These are phyloP conservation scores for Octodonta nipae DNA, from an alignment of 2,888 invertebrate genomes.

Conservation along the genomic window DNA sequence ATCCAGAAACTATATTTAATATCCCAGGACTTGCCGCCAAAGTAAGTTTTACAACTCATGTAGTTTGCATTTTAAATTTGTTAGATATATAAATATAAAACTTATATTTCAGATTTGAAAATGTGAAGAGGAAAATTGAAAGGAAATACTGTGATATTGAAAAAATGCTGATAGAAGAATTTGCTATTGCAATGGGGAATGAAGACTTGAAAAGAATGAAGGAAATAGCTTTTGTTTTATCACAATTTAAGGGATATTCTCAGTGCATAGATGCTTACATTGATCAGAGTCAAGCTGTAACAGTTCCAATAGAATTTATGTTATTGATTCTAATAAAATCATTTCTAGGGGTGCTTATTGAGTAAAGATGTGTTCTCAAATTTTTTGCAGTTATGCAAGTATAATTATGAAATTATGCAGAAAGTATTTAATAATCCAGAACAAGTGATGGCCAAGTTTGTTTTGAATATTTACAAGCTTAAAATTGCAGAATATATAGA, in stretches of 20 bases:
- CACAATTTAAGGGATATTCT: constrained; percentile 92
- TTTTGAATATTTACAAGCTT: constrained; percentile 85
- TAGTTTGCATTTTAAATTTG: not conserved
- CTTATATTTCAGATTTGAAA: constrained; percentile 47
- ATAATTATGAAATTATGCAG: constrained; percentile 69
- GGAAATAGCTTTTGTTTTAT: constrained; percentile 78
- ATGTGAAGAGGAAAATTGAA: constrained; percentile 72
- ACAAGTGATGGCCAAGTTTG: constrained; percentile 95
- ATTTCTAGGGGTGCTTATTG: constrained; percentile 61
- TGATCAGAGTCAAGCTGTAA: constrained; percentile 85
- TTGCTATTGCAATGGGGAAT: constrained; percentile 74
- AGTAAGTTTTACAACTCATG: constrained; percentile 35
- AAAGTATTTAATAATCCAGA: constrained; percentile 91
- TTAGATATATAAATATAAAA: not conserved
- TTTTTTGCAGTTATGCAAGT: constrained; percentile 77
- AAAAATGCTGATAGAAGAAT: constrained; percentile 81
- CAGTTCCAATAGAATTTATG: constrained; percentile 11
- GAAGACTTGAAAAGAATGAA: constrained; percentile 83
- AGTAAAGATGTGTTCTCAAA: constrained; percentile 84
- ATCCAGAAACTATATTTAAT: constrained; percentile 93
- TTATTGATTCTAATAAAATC: constrained; percentile 3
- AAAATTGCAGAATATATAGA: constrained; percentile 78
- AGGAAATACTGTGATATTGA: constrained; percentile 85
- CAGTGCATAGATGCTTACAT: constrained; percentile 95
- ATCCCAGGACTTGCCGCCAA: constrained; percentile 86